These are phyloP conservation scores for Eclectus roratus DNA, from an alignment of 2,113 vertebrate genomes.

Conservation along the genomic window DNA sequence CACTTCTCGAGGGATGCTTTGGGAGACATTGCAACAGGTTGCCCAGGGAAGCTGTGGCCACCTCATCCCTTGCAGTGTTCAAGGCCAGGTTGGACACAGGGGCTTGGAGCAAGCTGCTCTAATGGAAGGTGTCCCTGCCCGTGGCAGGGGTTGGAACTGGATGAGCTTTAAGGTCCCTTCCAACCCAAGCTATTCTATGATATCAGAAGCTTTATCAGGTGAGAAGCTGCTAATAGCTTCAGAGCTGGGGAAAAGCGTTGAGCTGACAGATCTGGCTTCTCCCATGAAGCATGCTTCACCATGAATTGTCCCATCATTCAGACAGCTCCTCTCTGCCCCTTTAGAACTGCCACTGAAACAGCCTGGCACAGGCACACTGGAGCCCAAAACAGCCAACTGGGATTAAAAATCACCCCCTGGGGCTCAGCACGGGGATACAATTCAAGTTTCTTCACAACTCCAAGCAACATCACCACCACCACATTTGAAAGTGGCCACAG, in stretches of 20 bases:
- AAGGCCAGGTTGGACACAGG: not conserved
- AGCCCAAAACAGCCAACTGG: not conserved
- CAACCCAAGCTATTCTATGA: not conserved
- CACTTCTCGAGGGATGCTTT: not conserved
- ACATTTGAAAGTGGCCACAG: not conserved
- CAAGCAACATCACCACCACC: not conserved
- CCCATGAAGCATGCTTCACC: fast-evolving
- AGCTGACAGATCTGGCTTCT: not conserved
- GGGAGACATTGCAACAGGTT: not conserved
- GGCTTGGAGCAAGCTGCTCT: not conserved
- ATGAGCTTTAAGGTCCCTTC: not conserved
- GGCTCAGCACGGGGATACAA: fast-evolving
- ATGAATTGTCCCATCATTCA: too few relatives aligned
- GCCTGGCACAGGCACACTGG: fast-evolving
- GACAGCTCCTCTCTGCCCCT: not conserved
- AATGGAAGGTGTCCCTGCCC: not conserved
- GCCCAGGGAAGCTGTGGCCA: not conserved
- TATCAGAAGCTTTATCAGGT: not conserved
- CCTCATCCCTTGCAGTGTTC: not conserved
- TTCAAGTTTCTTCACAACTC: not conserved
- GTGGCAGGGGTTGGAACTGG: not conserved
- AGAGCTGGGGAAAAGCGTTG: not conserved
- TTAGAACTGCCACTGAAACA: not conserved
- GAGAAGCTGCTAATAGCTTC: fast-evolving
- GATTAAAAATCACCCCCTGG: not conserved